Percentiles rank a stretch among this genome's conserved stretches.
Conservation (phyloP, 2,113 vertebrate species). For the Rhegmatorhina hoffmannsi region DNA sequence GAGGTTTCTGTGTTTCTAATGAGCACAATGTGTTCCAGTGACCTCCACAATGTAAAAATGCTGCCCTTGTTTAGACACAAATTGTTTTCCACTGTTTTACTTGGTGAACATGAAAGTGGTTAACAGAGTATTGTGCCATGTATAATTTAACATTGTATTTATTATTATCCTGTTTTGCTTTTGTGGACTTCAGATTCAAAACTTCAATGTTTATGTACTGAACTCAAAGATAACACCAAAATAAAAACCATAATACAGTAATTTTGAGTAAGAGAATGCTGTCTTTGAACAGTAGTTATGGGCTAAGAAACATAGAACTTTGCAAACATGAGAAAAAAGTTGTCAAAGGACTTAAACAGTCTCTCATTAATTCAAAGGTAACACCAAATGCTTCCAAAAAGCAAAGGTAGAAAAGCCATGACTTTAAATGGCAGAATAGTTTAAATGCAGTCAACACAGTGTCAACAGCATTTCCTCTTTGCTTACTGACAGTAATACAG, state of each 20-base stretch:
- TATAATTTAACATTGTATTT: conserved; percentile 25
- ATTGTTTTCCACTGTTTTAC: neutral
- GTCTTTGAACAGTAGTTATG: neutral
- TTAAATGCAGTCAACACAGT: neutral
- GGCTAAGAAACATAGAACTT: neutral
- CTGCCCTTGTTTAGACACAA: conserved; percentile 50
- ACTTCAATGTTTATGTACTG: neutral
- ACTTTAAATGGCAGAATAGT: neutral
- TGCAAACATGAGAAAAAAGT: neutral
- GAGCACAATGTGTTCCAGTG: conserved; percentile 22
- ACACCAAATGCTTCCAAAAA: neutral
- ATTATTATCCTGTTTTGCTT: neutral
- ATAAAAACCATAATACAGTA: neutral
- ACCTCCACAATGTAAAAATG: conserved; percentile 6
- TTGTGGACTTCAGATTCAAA: neutral
- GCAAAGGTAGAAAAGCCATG: neutral
- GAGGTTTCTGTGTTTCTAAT: neutral
- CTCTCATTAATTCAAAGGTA: neutral
- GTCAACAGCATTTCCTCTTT: neutral
- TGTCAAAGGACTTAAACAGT: neutral
- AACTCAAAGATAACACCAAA: neutral
- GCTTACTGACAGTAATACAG: neutral
- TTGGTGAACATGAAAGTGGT: conserved; percentile 28
- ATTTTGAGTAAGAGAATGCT: neutral
- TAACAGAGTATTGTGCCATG: neutral